These are phyloP conservation scores for Patiria miniata DNA, from an alignment of 35 echinoderm and acorn worm species.

Conservation along the genomic window DNA sequence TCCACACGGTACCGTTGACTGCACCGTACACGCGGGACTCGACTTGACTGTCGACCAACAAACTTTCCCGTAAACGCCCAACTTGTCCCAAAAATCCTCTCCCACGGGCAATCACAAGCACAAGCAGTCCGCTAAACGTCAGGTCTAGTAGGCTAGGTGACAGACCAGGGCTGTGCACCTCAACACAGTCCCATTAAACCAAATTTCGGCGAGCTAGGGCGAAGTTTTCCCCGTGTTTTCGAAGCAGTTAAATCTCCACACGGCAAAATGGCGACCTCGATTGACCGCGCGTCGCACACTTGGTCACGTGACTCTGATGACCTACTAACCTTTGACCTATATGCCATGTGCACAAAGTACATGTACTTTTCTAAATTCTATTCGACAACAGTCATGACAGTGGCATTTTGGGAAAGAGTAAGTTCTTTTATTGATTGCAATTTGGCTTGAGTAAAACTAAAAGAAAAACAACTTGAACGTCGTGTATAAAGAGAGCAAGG, in stretches of 20 bases:
- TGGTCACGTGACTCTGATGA: slow-evolving; percentile 46
- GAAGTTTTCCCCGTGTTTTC: not conserved
- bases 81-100: not conserved
- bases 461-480: too few relatives aligned
- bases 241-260: not conserved
- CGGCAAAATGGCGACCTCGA: slow-evolving; percentile 68
- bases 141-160: not conserved
- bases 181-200: not conserved
- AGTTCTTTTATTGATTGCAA: too few relatives aligned
- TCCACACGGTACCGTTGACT: not conserved
- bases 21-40: not conserved
- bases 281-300: slow-evolving; percentile 28
- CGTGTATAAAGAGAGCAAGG: too few relatives aligned
- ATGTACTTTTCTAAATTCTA: not conserved
- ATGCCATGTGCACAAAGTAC: not conserved
- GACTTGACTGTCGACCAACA: too few relatives aligned
- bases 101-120: not conserved
- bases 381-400: too few relatives aligned
- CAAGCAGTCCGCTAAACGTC: too few relatives aligned
- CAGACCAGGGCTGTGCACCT: not conserved
- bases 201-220: not conserved
- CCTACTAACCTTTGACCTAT: slow-evolving; percentile 18
- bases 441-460: too few relatives aligned
- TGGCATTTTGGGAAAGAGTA: too few relatives aligned
- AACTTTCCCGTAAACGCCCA: not conserved